Evolutionary conservation across 2,888 invertebrate genomes (phyloP).

Genomic region (Xiphydria camelus): DNA sequence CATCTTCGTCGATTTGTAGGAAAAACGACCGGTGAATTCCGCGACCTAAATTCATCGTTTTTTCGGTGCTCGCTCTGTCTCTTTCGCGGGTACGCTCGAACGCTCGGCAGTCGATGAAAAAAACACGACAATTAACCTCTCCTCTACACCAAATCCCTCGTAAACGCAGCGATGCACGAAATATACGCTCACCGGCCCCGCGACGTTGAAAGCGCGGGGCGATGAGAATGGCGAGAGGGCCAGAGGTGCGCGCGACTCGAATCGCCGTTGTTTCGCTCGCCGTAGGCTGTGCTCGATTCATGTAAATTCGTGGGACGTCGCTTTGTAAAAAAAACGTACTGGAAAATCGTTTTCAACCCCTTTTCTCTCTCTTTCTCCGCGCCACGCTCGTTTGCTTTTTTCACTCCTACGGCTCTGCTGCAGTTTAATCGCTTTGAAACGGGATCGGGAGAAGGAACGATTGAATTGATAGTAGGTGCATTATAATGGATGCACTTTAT

Average conservation of each 20-base stretch:
- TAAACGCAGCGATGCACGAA: constrained; percentile 31
- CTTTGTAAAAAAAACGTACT: not conserved
- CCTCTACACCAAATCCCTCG: constrained; percentile 28
- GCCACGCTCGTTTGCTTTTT: too few species aligned
- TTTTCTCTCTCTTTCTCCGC: too few species aligned
- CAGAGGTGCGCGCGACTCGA: constrained; percentile 6
- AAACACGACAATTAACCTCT: constrained; percentile 32
- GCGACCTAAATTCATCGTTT: not conserved
- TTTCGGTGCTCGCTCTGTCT: constrained; percentile 10
- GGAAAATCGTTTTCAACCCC: too few species aligned
- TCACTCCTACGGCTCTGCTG: too few species aligned
- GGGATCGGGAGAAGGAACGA: too few species aligned
- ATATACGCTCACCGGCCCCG: constrained; percentile 22
- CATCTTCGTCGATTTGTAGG: too few species aligned
- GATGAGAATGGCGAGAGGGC: not conserved
- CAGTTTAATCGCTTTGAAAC: too few species aligned
- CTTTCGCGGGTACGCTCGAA: constrained; percentile 9
- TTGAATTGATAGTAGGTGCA: too few species aligned
- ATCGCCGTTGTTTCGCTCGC: constrained; percentile 13
- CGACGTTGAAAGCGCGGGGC: not conserved
- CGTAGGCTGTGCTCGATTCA: constrained; percentile 20
- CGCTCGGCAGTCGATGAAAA: constrained; percentile 7
- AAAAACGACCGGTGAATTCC: too few species aligned
- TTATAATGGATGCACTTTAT: too few species aligned
- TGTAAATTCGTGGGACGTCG: constrained; percentile 24